These are phyloP conservation scores for Myopa testacea DNA, from an alignment of 2,888 invertebrate species.

Conservation along the genomic window DNA sequence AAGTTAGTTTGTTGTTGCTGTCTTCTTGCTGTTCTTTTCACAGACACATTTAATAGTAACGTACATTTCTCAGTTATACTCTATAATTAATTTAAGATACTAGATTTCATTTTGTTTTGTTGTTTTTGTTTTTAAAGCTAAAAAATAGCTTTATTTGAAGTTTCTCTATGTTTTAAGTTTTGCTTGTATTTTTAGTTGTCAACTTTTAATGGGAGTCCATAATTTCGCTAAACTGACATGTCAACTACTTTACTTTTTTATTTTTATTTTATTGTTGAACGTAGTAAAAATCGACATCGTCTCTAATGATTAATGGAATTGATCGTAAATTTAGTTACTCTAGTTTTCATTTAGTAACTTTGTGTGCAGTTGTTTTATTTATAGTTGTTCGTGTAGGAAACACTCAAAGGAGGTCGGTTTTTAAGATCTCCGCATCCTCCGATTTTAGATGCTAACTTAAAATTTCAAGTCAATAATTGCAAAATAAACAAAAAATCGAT, in stretches of 20 bases:
- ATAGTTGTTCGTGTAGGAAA: conserved; percentile 33
- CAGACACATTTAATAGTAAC: conserved; percentile 34
- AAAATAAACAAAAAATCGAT: not conserved
- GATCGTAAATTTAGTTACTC: not conserved
- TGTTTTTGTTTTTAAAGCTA: conserved; percentile 43
- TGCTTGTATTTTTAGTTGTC: not conserved
- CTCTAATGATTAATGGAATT: conserved; percentile 1
- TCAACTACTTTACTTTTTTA: conserved; percentile 6
- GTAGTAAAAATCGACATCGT: not conserved
- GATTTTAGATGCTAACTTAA: not conserved
- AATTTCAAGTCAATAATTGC: not conserved
- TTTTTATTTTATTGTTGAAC: not conserved
- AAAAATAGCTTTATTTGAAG: conserved; percentile 39
- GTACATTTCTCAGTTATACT: conserved; percentile 41
- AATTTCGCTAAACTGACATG: conserved; percentile 9
- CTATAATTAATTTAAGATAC: conserved; percentile 44
- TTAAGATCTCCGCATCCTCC: not conserved
- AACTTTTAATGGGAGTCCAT: not conserved
- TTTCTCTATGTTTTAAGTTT: not conserved
- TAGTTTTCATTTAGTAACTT: conserved; percentile 3
- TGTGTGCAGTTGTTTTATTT: conserved; percentile 18
- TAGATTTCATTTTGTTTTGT: conserved; percentile 45
- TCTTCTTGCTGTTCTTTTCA: conserved; percentile 32
- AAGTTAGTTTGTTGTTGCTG: conserved; percentile 31
- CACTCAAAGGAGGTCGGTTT: conserved; percentile 15